These are phyloP conservation scores for Drosophila rufa DNA, from an alignment of 1,140 invertebrate genomes.

Conservation along the genomic window DNA sequence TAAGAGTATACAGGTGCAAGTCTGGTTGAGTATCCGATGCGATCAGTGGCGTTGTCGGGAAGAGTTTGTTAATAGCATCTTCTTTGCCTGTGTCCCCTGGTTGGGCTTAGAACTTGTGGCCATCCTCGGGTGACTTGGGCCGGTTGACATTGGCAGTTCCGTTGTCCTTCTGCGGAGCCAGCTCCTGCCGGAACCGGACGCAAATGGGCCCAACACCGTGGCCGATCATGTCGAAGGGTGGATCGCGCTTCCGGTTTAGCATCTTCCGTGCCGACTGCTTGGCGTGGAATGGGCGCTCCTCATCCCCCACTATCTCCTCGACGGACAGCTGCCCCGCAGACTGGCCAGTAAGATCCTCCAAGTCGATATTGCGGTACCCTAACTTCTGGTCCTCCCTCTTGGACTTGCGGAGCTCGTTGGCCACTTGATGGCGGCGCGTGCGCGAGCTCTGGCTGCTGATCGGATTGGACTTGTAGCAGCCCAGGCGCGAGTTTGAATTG, in stretches of 20 bases:
- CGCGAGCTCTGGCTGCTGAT: constrained; percentile 87
- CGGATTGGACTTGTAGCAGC: constrained; percentile 72
- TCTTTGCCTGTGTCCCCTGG: not conserved
- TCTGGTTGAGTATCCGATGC: not conserved
- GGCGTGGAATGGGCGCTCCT: constrained; percentile 87
- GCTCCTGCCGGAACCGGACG: constrained; percentile 89
- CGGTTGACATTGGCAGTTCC: constrained; percentile 64
- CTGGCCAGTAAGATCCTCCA: constrained; percentile 86
- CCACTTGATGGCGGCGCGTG: constrained; percentile 93
- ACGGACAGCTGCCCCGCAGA: constrained; percentile 85
- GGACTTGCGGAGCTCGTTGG: constrained; percentile 96
- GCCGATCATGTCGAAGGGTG: constrained; percentile 95
- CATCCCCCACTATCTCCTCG: constrained; percentile 89
- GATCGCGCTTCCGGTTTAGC: constrained; percentile 95
- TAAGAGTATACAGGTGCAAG: not conserved
- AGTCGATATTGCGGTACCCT: constrained; percentile 94
- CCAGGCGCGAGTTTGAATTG: constrained; percentile 59
- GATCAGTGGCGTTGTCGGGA: not conserved
- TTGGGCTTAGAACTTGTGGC: constrained; percentile 67
- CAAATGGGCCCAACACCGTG: constrained; percentile 95
- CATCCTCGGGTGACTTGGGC: constrained; percentile 73
- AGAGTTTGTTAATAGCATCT: too few relatives aligned
- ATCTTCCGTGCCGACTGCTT: constrained; percentile 94
- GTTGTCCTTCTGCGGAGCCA: constrained; percentile 78
- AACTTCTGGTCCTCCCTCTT: constrained; percentile 97